Conservation (phyloP, 2,888 invertebrate genomes). For the Ectropis crepuscularia region DNA sequence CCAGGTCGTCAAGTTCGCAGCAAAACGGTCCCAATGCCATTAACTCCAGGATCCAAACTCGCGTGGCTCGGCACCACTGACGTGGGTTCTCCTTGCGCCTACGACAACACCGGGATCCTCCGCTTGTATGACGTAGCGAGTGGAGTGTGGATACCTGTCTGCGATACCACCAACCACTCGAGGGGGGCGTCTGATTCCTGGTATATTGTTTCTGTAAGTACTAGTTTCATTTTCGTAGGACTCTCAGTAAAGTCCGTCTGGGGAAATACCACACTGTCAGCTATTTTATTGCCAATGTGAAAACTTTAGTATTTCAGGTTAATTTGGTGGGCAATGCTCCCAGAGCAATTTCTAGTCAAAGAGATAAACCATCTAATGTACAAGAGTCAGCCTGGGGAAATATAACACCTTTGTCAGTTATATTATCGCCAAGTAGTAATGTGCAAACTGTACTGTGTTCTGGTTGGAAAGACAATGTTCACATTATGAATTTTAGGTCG, state of each 20-base stretch:
- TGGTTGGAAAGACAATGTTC: no score
- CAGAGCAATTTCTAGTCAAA: no score
- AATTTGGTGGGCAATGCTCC: no score
- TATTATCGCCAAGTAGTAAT: no score
- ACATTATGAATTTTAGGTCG: no score
- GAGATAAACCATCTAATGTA: no score
- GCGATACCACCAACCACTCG: constrained; percentile 88
- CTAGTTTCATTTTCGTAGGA: background rate
- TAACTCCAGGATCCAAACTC: constrained; percentile 87
- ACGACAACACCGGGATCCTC: constrained; percentile 91
- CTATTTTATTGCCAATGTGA: no score
- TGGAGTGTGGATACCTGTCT: constrained; percentile 92
- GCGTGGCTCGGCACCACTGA: constrained; percentile 93
- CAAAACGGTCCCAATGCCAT: constrained; percentile 84
- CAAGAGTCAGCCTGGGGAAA: no score
- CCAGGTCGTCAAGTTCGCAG: constrained; percentile 74
- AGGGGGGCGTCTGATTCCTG: constrained; percentile 75
- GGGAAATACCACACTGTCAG: background rate
- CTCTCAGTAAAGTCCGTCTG: background rate
- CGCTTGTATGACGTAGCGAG: constrained; percentile 88
- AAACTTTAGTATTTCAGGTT: no score
- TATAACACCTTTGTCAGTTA: no score
- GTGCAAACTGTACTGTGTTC: no score
- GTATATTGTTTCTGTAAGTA: constrained; percentile 84
- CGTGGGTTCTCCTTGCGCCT: constrained; percentile 90